Conservation (phyloP, 2,888 invertebrate species). For the Leptogaster cylindrica region DNA sequence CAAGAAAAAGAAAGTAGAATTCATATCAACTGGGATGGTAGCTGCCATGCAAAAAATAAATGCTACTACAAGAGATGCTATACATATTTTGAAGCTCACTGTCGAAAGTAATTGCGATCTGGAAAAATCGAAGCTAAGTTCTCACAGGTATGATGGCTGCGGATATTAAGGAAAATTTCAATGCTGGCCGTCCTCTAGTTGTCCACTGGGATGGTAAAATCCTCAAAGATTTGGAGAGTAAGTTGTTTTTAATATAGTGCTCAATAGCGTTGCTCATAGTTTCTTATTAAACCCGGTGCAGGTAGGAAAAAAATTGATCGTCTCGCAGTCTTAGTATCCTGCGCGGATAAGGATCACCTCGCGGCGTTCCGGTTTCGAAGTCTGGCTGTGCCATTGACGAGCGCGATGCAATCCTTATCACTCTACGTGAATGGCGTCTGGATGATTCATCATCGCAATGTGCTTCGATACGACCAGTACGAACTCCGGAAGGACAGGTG, state of each 20-base stretch:
- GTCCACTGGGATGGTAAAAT: constrained; percentile 55
- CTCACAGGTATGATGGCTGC: too few species aligned
- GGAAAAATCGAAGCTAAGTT: too few species aligned
- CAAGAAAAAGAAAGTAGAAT: constrained; percentile 53
- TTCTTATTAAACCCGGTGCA: too few species aligned
- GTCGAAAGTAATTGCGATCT: too few species aligned
- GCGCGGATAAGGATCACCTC: constrained; percentile 50
- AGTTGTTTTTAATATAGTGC: too few species aligned
- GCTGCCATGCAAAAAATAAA: too few species aligned
- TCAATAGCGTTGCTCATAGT: too few species aligned
- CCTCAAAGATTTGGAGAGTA: constrained; percentile 51
- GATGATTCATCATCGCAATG: constrained; percentile 49
- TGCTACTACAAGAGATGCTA: too few species aligned
- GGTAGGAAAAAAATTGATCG: constrained; percentile 50
- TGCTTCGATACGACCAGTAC: constrained; percentile 50
- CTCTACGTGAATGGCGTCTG: constrained; percentile 48
- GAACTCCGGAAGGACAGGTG: constrained; percentile 50
- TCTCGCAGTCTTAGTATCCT: constrained; percentile 56
- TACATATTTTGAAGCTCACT: too few species aligned
- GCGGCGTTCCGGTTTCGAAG: constrained; percentile 51
- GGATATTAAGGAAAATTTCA: too few species aligned
- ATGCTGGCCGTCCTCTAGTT: too few species aligned
- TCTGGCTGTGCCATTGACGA: constrained; percentile 49
- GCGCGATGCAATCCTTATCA: constrained; percentile 49
- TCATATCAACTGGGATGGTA: too few species aligned